Base-by-base conservation (phyloP, 1,140 invertebrate genomes). In the Zaprionus davidi region DNA sequence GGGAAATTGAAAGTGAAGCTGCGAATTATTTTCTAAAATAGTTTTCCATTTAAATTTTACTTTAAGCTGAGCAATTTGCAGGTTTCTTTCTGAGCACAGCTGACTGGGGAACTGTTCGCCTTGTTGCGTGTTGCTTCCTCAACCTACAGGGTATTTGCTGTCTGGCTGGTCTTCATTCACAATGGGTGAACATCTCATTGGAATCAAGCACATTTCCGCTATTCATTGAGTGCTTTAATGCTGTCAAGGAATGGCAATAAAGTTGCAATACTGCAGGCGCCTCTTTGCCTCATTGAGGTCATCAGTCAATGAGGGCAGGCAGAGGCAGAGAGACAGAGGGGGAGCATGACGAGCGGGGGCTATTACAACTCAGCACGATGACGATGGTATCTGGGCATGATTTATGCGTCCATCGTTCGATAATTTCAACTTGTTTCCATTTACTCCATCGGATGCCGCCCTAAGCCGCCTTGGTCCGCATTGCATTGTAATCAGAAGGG, bases 381-480 rank as follows among this genome's bases (percentile, higher is more conserved):
- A 72, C 70, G 81, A 88, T 83, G 77, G 49, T 81, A 84, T 83
- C 83, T 78, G 58, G 51, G 55, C 38, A 68, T 81, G 84, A 88
- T 88, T 88, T 84, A 87, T 87, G 72, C 56, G 34, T 13, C 44
- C 44, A 77, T 65, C 75, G 79, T 75, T 69, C 58, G 70, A 83
- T 72, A 80, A 78, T 86, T 86, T 87, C 69, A 82, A 86, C 59
- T 79, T 79, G 31, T 51, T 71, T 46, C 36, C 71, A 67, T 49
- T 44, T n/a, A 44, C n/a, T 17, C 1, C 7, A 44, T 44, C n/a
- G n/a, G 41, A 15, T 2, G 2, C 38, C 15, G 63, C 22, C 26
- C 2, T 13, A n/a, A 11, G 15, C 11, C 6, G 20, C 11, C 9
- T 9, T 20, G 9, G 26, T 22, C 22, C 26, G 28, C 28, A 15